Percentiles rank a stretch among this genome's conserved stretches.
These are phyloP conservation scores for Neuroterus valhalla DNA, from an alignment of 1,140 invertebrate species.

Conservation along the genomic window DNA sequence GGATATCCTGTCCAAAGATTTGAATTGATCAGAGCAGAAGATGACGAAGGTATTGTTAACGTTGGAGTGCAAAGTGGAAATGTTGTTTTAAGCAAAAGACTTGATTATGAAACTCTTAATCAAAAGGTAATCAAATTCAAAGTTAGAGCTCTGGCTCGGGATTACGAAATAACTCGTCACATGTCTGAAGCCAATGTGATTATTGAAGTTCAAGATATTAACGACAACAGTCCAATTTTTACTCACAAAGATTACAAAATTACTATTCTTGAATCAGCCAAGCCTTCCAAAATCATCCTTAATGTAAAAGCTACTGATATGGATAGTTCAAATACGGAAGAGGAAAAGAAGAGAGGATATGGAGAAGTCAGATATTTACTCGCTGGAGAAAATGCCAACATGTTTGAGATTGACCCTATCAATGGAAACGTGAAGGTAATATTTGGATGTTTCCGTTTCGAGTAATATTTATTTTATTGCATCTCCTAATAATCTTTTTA, in stretches of 20 bases:
- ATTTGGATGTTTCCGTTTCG: not conserved
- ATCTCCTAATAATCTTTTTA: constrained; percentile 9
- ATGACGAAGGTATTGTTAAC: constrained; percentile 74
- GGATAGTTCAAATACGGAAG: constrained; percentile 79
- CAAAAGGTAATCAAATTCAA: constrained; percentile 82
- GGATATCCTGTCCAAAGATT: constrained; percentile 79
- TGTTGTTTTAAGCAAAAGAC: constrained; percentile 81
- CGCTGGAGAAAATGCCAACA: constrained; percentile 81
- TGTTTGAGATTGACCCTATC: constrained; percentile 82
- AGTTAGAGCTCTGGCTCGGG: constrained; percentile 82
- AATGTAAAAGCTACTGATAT: constrained; percentile 83
- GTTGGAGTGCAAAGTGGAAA: constrained; percentile 82
- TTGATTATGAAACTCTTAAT: constrained; percentile 84
- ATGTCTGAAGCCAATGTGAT: constrained; percentile 82
- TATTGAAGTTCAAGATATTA: constrained; percentile 84
- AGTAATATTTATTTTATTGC: constrained; percentile 20
- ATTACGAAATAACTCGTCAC: constrained; percentile 79
- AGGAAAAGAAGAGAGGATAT: constrained; percentile 79
- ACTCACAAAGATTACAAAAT: constrained; percentile 82
- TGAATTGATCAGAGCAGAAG: constrained; percentile 72
- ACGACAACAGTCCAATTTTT: constrained; percentile 88
- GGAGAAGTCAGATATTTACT: constrained; percentile 82
- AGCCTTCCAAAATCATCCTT: constrained; percentile 81
- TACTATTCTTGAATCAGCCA: constrained; percentile 82
- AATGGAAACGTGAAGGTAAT: constrained; percentile 80